Percentiles rank a stretch among this genome's conserved stretches.
These are phyloP conservation scores for Chaetodon trifascialis DNA, from an alignment of 2,113 vertebrate genomes.

Conservation along the genomic window DNA sequence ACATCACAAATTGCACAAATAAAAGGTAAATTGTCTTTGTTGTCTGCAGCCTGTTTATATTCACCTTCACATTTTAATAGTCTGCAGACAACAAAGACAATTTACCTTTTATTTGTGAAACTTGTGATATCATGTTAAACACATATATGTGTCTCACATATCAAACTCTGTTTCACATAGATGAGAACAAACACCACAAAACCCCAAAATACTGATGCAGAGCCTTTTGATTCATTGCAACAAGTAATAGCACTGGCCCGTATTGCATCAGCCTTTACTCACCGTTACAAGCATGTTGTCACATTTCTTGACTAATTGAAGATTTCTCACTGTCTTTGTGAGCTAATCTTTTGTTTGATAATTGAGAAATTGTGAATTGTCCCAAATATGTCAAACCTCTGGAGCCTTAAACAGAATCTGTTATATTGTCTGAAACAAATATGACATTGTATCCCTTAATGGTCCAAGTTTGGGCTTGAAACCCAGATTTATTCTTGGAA, in stretches of 20 bases:
- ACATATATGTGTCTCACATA: not conserved
- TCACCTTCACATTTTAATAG: too few relatives aligned
- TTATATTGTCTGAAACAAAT: not conserved
- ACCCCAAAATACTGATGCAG: not conserved
- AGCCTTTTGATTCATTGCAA: not conserved
- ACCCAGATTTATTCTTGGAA: too few relatives aligned
- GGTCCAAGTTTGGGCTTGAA: too few relatives aligned
- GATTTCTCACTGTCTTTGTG: not conserved
- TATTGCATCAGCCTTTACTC: conserved; percentile 26
- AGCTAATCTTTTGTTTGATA: conserved; percentile 3
- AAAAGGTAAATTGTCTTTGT: too few relatives aligned
- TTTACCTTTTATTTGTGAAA: not conserved
- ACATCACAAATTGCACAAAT: too few relatives aligned
- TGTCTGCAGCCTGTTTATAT: too few relatives aligned
- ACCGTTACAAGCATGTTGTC: not conserved
- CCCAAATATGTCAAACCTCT: not conserved
- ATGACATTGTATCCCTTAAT: too few relatives aligned
- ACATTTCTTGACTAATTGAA: conserved; percentile 3
- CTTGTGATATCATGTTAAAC: not conserved
- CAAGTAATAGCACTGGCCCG: not conserved
- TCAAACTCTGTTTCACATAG: not conserved
- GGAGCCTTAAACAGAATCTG: not conserved
- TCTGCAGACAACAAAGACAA: not conserved
- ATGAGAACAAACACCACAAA: not conserved
- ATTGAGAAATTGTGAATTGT: conserved; percentile 20